Conservation (phyloP, 2,797 vertebrate species). For the Sebastes kiyomatsui region DNA sequence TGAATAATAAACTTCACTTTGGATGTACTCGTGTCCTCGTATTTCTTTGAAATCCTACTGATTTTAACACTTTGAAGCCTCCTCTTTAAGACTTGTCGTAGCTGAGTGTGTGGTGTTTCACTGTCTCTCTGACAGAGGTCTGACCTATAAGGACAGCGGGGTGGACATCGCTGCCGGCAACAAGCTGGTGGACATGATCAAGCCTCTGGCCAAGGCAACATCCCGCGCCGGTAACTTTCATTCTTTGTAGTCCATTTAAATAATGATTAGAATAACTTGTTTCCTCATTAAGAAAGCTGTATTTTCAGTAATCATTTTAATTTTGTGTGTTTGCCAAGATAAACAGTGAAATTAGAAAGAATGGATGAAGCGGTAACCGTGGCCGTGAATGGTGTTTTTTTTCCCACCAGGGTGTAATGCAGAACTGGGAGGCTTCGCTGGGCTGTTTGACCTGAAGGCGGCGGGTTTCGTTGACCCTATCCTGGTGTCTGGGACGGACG, state of each 20-base stretch:
- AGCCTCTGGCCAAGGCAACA: conserved; percentile 93
- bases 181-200: conserved; percentile 91
- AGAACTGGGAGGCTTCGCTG: conserved; percentile 95
- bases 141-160: conserved; percentile 96
- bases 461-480: conserved; percentile 94
- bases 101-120: neutral
- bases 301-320: neutral
- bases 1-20: conserved; percentile 32
- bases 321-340: neutral
- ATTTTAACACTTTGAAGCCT: neutral
- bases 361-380: neutral
- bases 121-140: conserved; percentile 79
- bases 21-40: neutral
- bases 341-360: neutral
- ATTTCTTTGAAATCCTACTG: neutral
- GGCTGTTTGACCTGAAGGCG: conserved; percentile 93
- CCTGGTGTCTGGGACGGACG: conserved; percentile 95
- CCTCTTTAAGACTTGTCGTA: neutral
- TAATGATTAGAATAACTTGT: too few relatives aligned
- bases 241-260: neutral
- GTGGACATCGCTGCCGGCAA: conserved; percentile 98
- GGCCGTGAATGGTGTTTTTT: neutral
- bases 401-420: conserved; percentile 87
- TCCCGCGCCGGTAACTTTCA: conserved; percentile 88
- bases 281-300: neutral